Base-by-base conservation (phyloP, 2,888 invertebrate species). In the Invenusta paracnida region DNA sequence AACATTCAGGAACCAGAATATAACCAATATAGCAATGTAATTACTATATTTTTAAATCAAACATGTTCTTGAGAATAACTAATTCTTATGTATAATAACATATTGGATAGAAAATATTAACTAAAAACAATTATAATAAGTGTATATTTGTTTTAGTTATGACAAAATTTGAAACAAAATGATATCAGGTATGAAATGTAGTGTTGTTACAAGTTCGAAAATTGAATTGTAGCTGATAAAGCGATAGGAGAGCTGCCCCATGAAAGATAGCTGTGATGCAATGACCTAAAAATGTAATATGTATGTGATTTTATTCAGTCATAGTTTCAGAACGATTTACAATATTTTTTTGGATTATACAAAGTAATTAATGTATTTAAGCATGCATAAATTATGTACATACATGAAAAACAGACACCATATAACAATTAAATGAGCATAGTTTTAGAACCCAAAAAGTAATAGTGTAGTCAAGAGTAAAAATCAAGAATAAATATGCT, bases 321-420 rank as follows among this genome's bases (percentile, higher is more conserved):
- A 48, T 48, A 48, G 48, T 48, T 48, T 48, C 48, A 48, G 48
- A 48, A 48, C 48, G 5, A 48, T 48, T 48, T 48, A 48, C 48
- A 48, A 48, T 48, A 48, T 48, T 48, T 48, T 48, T 48, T 48
- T 48, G 48, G 48, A 48, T 48, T 48, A 48, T 48, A 73, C 27
- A 73, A 73, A 73, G 73, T 73, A 73, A 73, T 73, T 73, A 73
- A 73, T 73, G 73, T 73, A 73, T 73, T 73, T 13, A 73, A 73
- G 73, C 73, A 73, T 73, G 73, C 73, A 73, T 5, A 73, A 73
- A 73, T 73, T 73, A 73, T 73, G 73, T 48, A 48, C 48, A 17
- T 48, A 48, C 48, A 48, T 48, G 48, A 48, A 48, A 48, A 73
- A 73, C 5, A 73, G 27, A 73, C 73, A 73, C 73, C 27, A 73